Evolutionary conservation across 2,113 vertebrate species (phyloP).

Genomic region (Plecotus auritus): DNA sequence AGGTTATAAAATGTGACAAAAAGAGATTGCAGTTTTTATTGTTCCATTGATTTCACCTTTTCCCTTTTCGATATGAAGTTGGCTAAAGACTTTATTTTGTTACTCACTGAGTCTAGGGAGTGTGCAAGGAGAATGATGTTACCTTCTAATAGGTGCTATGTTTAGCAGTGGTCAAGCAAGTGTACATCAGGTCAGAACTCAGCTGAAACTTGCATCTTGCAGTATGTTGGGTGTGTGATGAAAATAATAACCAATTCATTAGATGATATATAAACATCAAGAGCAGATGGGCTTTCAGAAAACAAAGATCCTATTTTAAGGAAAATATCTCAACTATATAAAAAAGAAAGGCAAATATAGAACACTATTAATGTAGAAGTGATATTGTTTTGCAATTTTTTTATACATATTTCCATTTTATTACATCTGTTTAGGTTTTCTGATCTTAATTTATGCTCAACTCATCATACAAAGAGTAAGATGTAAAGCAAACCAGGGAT

Average conservation of each 20-base stretch:
- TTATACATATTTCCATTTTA: neutral
- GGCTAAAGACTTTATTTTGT: slow-evolving; percentile 56
- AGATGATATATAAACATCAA: slow-evolving; percentile 12
- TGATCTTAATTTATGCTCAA: neutral
- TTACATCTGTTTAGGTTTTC: neutral
- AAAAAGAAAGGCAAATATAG: slow-evolving; percentile 20
- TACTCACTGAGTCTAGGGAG: slow-evolving; percentile 54
- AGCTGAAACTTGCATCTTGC: neutral
- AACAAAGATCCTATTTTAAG: neutral
- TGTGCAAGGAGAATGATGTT: slow-evolving; percentile 25
- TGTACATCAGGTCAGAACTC: neutral
- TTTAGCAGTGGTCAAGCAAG: neutral
- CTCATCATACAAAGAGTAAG: neutral
- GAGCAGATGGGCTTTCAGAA: slow-evolving; percentile 1
- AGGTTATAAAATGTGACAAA: slow-evolving; percentile 75
- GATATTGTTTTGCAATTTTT: neutral
- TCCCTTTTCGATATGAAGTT: slow-evolving; percentile 68
- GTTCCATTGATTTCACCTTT: slow-evolving; percentile 76
- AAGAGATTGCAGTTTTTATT: slow-evolving; percentile 73
- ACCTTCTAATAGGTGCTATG: neutral
- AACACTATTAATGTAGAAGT: neutral
- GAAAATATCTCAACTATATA: neutral
- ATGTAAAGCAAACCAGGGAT: neutral
- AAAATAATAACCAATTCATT: neutral
- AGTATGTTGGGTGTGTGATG: neutral